A percentile compares a stretch with the other conserved stretches of the same genome.
These are phyloP conservation scores for Radopholus similis DNA, from an alignment of 1,140 invertebrate species.

Conservation along the genomic window DNA sequence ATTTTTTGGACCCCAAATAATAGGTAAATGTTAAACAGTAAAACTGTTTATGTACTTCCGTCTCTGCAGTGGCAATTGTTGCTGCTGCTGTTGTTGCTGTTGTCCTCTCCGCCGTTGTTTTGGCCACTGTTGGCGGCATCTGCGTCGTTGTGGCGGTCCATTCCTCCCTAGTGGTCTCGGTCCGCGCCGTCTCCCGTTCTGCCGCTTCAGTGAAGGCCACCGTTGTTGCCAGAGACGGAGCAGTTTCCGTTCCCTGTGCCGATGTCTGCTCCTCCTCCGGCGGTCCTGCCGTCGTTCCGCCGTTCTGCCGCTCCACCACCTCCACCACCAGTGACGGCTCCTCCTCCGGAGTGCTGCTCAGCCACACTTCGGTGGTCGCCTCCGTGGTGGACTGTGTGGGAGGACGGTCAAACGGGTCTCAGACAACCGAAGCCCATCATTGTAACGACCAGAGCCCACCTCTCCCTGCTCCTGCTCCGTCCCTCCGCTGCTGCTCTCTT, in stretches of 20 bases:
- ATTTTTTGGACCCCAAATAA: no score
- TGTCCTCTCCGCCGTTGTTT: slow-evolving; percentile 21
- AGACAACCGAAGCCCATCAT: no score
- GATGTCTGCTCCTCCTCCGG: not conserved
- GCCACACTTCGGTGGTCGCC: no score
- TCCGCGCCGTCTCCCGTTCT: not conserved
- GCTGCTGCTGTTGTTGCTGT: slow-evolving; percentile 26
- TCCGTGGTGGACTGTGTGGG: no score
- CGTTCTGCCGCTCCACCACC: no score
- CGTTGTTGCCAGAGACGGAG: not conserved
- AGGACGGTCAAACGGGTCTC: no score
- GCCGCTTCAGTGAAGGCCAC: not conserved
- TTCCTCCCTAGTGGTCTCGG: not conserved
- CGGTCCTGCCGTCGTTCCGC: not conserved
- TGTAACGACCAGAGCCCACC: no score
- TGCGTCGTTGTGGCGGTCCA: slow-evolving; percentile 10
- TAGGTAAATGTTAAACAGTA: no score
- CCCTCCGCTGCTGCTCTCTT: not conserved
- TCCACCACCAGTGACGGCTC: no score
- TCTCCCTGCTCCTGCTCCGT: not conserved
- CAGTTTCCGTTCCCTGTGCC: no score
- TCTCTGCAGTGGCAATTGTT: slow-evolving; percentile 16
- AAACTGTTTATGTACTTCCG: not conserved
- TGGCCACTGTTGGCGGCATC: slow-evolving; percentile 9
- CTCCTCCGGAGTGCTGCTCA: no score